A percentile compares a stretch with the other conserved stretches of the same genome.
Conservation (phyloP, 1,140 invertebrate genomes). For the Phortica variegata region DNA sequence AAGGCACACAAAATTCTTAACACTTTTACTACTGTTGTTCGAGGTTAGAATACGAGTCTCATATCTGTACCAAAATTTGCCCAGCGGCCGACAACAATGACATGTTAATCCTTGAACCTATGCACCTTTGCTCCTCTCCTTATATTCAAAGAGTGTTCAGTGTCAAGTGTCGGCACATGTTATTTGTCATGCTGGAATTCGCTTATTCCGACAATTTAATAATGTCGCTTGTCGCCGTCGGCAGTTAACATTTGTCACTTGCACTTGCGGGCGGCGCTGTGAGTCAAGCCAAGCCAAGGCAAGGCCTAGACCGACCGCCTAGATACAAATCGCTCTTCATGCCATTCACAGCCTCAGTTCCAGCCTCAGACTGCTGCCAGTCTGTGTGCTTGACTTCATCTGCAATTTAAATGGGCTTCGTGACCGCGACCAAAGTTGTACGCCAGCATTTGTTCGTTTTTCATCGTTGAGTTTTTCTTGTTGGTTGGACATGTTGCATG, state of each 20-base stretch:
- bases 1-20: slow-evolving; percentile 2
- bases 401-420: too few relatives aligned
- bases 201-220: slow-evolving; percentile 13
- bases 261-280: slow-evolving; percentile 2
- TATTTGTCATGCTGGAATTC: slow-evolving; percentile 34
- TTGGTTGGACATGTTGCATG: too few relatives aligned
- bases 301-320: too few relatives aligned
- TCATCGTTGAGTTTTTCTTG: too few relatives aligned
- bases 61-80: background rate
- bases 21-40: slow-evolving; percentile 33
- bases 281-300: too few relatives aligned
- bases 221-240: slow-evolving; percentile 23
- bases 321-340: too few relatives aligned
- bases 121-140: background rate
- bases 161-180: slow-evolving; percentile 53
- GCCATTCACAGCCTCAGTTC: too few relatives aligned
- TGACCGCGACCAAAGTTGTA: too few relatives aligned
- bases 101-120: slow-evolving; percentile 37
- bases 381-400: too few relatives aligned
- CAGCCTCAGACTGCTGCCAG: too few relatives aligned
- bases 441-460: too few relatives aligned
- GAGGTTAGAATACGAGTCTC: slow-evolving; percentile 2
- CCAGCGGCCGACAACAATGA: background rate
- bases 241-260: slow-evolving; percentile 40
- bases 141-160: slow-evolving; percentile 13